Percentiles rank a stretch among this genome's conserved stretches.
phyloP scores from a whole-genome alignment of 2,113 vertebrate genomes.

The Alethe diademata region DNA sequence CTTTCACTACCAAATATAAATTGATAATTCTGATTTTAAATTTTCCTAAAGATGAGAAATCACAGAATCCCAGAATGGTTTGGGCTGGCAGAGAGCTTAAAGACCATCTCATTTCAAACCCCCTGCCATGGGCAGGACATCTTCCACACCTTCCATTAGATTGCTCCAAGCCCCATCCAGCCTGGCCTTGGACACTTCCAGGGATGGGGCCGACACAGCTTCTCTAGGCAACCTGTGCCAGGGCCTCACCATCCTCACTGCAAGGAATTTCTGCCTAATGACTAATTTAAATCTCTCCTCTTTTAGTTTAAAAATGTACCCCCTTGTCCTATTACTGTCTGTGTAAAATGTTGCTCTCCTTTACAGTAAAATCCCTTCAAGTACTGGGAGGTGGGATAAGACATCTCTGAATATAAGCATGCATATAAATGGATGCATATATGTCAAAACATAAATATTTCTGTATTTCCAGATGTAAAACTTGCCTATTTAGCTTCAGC shows the following conservation, averaged over 20 bases:
- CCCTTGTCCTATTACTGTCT: background rate
- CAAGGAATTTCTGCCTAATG: background rate
- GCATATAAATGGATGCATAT: fast-evolving
- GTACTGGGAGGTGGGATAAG: background rate
- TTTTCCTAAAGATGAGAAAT: background rate
- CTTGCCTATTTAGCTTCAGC: background rate
- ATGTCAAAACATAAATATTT: background rate
- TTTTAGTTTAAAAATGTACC: background rate
- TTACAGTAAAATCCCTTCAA: background rate
- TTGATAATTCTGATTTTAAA: background rate
- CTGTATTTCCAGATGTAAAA: background rate
- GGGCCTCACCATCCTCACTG: background rate
- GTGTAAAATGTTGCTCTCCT: background rate
- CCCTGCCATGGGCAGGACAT: background rate
- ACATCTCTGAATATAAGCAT: background rate
- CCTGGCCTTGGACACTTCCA: background rate
- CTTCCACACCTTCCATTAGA: background rate
- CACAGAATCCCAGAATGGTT: background rate
- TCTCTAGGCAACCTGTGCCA: background rate
- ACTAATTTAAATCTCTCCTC: background rate
- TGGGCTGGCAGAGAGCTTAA: background rate
- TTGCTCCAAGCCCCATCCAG: fast-evolving
- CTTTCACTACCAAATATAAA: background rate
- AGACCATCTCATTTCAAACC: background rate
- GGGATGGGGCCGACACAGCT: background rate